Evolutionary conservation across 2,797 vertebrate genomes (phyloP).

Genomic region (Loris lydekkerianus): DNA sequence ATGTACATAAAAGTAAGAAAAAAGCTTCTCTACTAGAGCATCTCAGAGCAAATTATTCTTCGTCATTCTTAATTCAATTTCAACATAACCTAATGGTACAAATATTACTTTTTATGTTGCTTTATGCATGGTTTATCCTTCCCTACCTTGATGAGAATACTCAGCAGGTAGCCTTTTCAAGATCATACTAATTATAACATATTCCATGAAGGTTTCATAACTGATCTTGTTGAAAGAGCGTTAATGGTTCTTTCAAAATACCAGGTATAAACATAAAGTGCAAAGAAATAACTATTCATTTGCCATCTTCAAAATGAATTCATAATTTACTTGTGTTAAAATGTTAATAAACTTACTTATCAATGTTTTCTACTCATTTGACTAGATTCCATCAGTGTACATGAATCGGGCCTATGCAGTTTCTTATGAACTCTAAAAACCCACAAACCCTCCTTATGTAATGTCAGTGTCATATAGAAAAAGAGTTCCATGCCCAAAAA

Average conservation of each 20-base stretch:
- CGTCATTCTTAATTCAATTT: not conserved
- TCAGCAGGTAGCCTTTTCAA: not conserved
- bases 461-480: not conserved
- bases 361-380: not conserved
- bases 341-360: not conserved
- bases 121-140: not conserved
- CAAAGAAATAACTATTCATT: not conserved
- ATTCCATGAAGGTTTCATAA: not conserved
- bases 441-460: not conserved
- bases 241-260: not conserved
- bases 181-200: not conserved
- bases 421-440: not conserved
- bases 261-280: not conserved
- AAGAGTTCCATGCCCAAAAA: not conserved
- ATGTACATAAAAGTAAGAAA: not conserved
- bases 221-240: not conserved
- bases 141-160: not conserved
- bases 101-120: not conserved
- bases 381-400: not conserved
- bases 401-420: not conserved
- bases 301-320: not conserved
- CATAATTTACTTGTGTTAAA: not conserved
- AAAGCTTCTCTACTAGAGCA: not conserved
- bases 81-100: not conserved
- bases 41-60: slow-evolving; percentile 10